Evolutionary conservation across 92 coral and sea anemone genomes (phyloP), one percentile per base, ranked within the genome.

Genomic region (Umimayanthus chanpuru): DNA sequence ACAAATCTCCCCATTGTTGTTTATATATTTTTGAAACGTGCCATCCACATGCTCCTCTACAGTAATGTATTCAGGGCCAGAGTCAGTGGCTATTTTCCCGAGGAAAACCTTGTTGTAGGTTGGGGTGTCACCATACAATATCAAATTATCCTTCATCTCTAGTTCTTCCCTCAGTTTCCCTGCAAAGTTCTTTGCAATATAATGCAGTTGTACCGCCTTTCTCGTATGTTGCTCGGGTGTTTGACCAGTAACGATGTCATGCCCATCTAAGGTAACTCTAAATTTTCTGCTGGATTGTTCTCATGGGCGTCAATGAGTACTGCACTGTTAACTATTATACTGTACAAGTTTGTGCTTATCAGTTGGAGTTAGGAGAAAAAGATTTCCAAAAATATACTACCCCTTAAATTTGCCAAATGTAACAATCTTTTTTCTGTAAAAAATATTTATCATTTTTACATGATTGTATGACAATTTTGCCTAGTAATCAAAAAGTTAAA

Each of bases 211-310:
- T 14, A 73, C 78, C 2, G 78, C 78, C 29, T 73, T 73, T n/a
- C 29, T 73, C 38, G 78, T 73, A 25, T 73, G 78, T 8, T 73
- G 78, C 78, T 73, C 78, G 15, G 78, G 78, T 14, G 78, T 73
- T 73, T 73, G 78, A 40, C 43, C 43, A 40, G 43, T 40, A 40
- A 40, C 43, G 43, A 40, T 40, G n/a, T n/a, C n/a, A n/a, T n/a
- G 10, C 73, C 73, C 12, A 67, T 20, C 16, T 21, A 73, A 21
- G 14, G 47, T 73, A 73, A 11, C 77, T 73, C 32, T 73, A 29
- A 73, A 73, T 73, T 73, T 73, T 49, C 20, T 73, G 47, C 77
- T 32, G 6, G 23, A 32, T 49, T 73, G 41, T 73, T 73, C 44
- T 73, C 23, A 8, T 28, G 32, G 77, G 41, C 77, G 47, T 73